Evolutionary conservation across 2,113 vertebrate genomes (phyloP), one percentile per base, ranked within the genome.

Genomic region (Chamaea fasciata): DNA sequence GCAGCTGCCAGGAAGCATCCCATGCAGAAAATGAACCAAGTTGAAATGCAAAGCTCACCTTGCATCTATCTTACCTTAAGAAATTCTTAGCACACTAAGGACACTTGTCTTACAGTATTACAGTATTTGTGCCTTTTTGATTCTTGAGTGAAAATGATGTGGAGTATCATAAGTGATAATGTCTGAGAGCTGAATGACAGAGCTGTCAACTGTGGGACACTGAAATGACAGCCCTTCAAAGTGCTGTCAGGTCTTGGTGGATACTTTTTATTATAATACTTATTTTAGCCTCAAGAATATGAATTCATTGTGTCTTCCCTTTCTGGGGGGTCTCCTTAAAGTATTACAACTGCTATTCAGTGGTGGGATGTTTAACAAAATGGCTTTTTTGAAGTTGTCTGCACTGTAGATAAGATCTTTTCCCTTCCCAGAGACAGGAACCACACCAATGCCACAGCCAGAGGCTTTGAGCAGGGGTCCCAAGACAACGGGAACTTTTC

Each of bases 81-180:
- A 24, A 77, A 63, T 74, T 59, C 42, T 39, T 70, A 46, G 47
- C 8, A 2, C 2, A 13, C 42, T 55, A 30, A 69, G 59, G 63
- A 69, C 23, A 24, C 26, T 23, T 30, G 31, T 79, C 20, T n/a
- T 63, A 42, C 37, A 24, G 4, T 49, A 30, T 57, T 31, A 60
- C 1, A 3, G 23, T 27, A 35, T 49, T 80, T 67, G 15, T 57
- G 21, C 33, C 46, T 73, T 89, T 92, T 35, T 55, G 55, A 86
- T 47, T 49, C 31, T 10, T 8, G 39, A 69, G 31, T 24, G n/a
- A 59, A 90, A 90, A 68, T 0, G 0, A 39, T 15, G 18, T 0
- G 1, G 33, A n/a, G 75, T 85, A 77, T 67, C 47, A 2, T 10
- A 15, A 2, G 13, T 2, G 8, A 17, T 82, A 22, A 67, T 9